Evolutionary conservation across 2,113 vertebrate genomes (phyloP).

Genomic region (Trogon surrucura): DNA sequence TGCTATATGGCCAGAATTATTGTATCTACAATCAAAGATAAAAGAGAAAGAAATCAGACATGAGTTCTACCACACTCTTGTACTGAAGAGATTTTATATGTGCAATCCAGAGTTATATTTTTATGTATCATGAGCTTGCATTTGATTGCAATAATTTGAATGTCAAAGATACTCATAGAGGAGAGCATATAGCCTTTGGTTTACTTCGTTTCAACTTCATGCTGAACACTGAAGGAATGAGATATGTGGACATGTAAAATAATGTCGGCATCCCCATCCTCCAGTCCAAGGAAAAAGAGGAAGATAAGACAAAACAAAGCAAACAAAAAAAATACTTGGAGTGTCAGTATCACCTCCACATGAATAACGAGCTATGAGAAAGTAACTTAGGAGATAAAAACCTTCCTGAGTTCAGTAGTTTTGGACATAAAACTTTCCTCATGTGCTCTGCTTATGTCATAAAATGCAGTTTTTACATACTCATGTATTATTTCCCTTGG

Average conservation of each 20-base stretch:
- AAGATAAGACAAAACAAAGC: not conserved
- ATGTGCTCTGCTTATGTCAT: fast-evolving
- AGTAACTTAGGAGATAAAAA: not conserved
- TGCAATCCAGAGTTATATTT: not conserved
- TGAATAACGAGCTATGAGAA: not conserved
- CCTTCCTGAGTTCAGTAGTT: not conserved
- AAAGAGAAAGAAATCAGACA: conserved; percentile 50
- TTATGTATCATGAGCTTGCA: not conserved
- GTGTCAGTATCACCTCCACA: not conserved
- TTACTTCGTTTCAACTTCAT: not conserved
- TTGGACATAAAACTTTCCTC: not conserved
- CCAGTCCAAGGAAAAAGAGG: not conserved
- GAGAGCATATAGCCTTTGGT: not conserved
- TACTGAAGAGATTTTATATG: not conserved
- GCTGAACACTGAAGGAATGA: not conserved
- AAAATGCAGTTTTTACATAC: not conserved
- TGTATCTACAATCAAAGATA: conserved; percentile 27
- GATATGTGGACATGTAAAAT: not conserved
- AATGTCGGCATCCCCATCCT: not conserved
- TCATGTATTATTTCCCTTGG: fast-evolving
- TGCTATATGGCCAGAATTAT: not conserved
- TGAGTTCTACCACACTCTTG: not conserved
- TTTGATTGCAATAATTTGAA: not conserved
- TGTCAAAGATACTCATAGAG: not conserved
- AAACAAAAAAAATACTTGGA: not conserved